Evolutionary conservation across 2,888 invertebrate species (phyloP), one percentile per base, ranked within the genome.

Genomic region (Erpobdella octoculata): DNA sequence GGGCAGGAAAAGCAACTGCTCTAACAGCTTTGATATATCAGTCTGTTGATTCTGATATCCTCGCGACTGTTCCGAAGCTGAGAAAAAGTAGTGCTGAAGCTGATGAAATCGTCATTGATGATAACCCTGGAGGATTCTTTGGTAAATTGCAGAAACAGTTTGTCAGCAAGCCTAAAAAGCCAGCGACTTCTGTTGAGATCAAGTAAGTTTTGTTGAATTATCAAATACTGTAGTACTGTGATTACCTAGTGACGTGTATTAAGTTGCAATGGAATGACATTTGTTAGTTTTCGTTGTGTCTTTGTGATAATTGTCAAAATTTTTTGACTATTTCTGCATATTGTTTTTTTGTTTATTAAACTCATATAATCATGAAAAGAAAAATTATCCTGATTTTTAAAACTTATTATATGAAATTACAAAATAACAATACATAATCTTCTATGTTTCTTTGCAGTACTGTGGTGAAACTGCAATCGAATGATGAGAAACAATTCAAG

Each of bases 71-170:
- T 21, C 53, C 53, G 21, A 53, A 53, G 53, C 28, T 53, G 53
- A 28, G 53, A 6, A 53, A 28, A 28, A 53, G 28, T 25, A 21
- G 21, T 12, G 4, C 0, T 8, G 62, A 35, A 12, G 62, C 28
- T n/a, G 62, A 62, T 31, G 62, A 62, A n/a, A 6, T 62, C 31
- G 33, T 62, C 2, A 62, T 62, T n/a, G 62, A 62, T 2, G 62
- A 62, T n/a, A 35, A 62, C n/a, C 33, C 62, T 2, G 33, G 31
- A 31, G 62, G 62, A 33, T 31, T 62, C 12, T 62, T 62, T 31
- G 2, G 21, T 18, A 62, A 31, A 21, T 15, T 62, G 62, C 31
- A 62, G 33, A 62, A 62, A 35, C n/a, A 62, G 5, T 9, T 35
- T 6, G 35, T 33, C 4, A 8, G 12, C 35, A 62, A 62, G 6